Evolutionary conservation across 92 coral and sea anemone species (phyloP).

Genomic region (Porites lobata): DNA sequence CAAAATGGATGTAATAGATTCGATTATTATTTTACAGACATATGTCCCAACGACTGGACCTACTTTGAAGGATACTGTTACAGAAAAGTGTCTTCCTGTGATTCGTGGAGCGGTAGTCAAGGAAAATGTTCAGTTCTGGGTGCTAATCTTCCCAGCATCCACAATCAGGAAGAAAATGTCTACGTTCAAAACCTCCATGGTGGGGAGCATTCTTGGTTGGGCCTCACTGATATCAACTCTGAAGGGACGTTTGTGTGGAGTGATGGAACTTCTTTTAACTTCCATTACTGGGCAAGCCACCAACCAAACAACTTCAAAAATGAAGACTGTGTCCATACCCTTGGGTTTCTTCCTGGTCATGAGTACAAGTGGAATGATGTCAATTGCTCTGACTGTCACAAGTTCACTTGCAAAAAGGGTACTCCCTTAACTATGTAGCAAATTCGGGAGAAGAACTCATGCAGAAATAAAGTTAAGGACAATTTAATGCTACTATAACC

Average conservation of each 20-base stretch:
- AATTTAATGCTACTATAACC: too few species aligned
- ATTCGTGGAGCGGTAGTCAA: constrained; percentile 16
- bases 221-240: constrained; percentile 15
- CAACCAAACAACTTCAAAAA: constrained; percentile 21
- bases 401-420: constrained; percentile 30
- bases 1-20: too few species aligned
- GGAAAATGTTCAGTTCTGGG: not conserved
- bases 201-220: constrained; percentile 26
- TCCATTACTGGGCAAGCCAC: constrained; percentile 16
- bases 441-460: too few species aligned
- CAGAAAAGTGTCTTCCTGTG: constrained; percentile 18
- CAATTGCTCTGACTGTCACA: constrained; percentile 17
- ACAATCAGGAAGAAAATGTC: constrained; percentile 34
- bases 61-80: constrained; percentile 30
- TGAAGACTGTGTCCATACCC: constrained; percentile 33
- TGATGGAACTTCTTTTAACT: constrained; percentile 4
- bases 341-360: constrained; percentile 1
- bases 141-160: constrained; percentile 35
- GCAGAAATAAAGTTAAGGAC: too few species aligned
- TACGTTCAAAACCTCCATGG: constrained; percentile 15
- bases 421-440: not conserved
- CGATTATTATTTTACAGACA: not conserved
- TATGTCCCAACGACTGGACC: constrained; percentile 8
- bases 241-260: constrained; percentile 32
- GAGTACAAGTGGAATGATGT: constrained; percentile 26